A percentile compares a stretch with the other conserved stretches of the same genome.
These are phyloP conservation scores for Monochamus alternatus DNA, from an alignment of 2,888 invertebrate species.

Conservation along the genomic window DNA sequence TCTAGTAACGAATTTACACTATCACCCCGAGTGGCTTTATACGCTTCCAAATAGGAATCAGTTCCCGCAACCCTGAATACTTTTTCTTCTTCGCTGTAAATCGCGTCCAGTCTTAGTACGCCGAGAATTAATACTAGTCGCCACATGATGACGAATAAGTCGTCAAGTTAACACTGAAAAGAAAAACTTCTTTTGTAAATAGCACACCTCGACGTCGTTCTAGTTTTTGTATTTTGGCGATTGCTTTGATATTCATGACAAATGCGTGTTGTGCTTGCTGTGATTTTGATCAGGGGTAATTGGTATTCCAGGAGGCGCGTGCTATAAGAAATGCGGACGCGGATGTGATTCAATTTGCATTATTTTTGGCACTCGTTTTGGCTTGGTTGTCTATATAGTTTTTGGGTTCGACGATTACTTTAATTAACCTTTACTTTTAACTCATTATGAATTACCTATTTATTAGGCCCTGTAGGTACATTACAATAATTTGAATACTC, in stretches of 20 bases:
- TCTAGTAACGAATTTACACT: slow-evolving; percentile 70
- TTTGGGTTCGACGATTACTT: not conserved
- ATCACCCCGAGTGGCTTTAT: slow-evolving; percentile 75
- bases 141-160: slow-evolving; percentile 13
- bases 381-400: not conserved
- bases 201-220: slow-evolving; percentile 18
- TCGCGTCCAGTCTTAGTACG: not conserved
- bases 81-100: slow-evolving; percentile 28
- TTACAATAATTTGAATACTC: no score
- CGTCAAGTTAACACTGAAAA: slow-evolving; percentile 10
- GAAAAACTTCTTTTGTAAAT: slow-evolving; percentile 22
- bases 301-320: slow-evolving; percentile 22
- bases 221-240: slow-evolving; percentile 32
- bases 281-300: slow-evolving; percentile 28
- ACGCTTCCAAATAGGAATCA: slow-evolving; percentile 80
- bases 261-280: slow-evolving; percentile 9
- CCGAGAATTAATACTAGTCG: not conserved
- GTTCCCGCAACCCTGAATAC: slow-evolving; percentile 37
- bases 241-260: slow-evolving; percentile 34
- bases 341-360: slow-evolving; percentile 29
- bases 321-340: slow-evolving; percentile 31
- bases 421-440: not conserved
- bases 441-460: not conserved
- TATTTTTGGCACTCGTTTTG: slow-evolving; percentile 9
- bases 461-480: not conserved